phyloP scores from a whole-genome alignment of 1,140 invertebrate species.

The Formica exsecta region DNA sequence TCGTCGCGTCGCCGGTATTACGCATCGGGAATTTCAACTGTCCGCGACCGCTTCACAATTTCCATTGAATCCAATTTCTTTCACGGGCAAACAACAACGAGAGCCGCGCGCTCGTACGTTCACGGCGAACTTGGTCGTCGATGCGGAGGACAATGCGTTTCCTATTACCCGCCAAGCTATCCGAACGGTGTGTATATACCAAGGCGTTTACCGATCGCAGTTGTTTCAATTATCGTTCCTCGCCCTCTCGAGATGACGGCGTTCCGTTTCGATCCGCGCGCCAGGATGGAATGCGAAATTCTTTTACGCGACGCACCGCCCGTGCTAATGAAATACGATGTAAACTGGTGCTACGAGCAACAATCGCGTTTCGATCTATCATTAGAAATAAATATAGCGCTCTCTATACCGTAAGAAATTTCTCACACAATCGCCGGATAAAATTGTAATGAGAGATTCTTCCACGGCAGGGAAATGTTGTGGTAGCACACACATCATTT shows the following conservation, averaged over 20 bases:
- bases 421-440: conserved; percentile 28
- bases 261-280: conserved; percentile 8
- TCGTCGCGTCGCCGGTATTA: conserved; percentile 31
- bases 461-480: conserved; percentile 5
- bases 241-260: conserved; percentile 42
- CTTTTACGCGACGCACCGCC: conserved; percentile 21
- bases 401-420: neutral
- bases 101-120: neutral
- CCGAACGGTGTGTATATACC: neutral
- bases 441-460: conserved; percentile 15
- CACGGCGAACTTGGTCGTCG: neutral
- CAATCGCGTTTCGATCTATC: conserved; percentile 37
- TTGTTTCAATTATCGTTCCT: conserved; percentile 59
- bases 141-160: neutral
- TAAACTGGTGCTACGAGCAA: conserved; percentile 24
- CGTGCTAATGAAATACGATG: conserved; percentile 51
- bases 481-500: neutral
- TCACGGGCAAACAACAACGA: conserved; percentile 37
- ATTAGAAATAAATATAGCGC: conserved; percentile 33
- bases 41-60: conserved; percentile 61
- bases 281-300: conserved; percentile 29
- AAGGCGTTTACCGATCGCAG: conserved; percentile 22
- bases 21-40: conserved; percentile 67
- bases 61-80: conserved; percentile 74
- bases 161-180: neutral